These are phyloP conservation scores for Irena cyanogastra DNA, from an alignment of 2,113 vertebrate species.

Conservation along the genomic window DNA sequence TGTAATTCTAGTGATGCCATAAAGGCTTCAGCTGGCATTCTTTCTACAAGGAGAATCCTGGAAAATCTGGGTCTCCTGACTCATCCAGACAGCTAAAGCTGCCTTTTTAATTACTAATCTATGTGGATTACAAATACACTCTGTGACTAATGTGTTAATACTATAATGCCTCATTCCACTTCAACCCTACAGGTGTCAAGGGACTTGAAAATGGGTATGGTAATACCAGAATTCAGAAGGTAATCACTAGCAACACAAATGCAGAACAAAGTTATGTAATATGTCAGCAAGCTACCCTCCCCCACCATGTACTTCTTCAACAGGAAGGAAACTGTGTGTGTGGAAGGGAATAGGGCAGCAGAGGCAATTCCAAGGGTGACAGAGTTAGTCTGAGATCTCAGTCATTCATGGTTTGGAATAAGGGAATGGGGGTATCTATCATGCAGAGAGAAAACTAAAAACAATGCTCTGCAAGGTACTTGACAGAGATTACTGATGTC, in stretches of 20 bases:
- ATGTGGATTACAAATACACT: neutral
- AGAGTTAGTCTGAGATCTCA: neutral
- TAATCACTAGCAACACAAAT: slow-evolving; percentile 3
- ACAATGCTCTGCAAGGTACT: neutral
- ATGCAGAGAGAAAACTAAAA: neutral
- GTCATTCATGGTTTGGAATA: neutral
- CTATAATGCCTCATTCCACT: neutral
- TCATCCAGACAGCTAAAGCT: neutral
- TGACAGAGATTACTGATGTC: neutral
- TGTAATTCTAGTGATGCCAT: neutral
- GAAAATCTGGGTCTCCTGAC: neutral
- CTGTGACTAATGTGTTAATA: neutral
- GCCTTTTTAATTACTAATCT: neutral
- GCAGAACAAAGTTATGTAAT: neutral
- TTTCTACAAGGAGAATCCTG: neutral
- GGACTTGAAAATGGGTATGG: neutral
- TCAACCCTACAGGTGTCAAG: neutral
- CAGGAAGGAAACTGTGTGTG: accelerated
- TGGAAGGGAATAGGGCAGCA: neutral
- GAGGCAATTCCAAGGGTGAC: neutral
- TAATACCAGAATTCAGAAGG: neutral
- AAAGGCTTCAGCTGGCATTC: neutral
- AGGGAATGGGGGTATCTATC: neutral
- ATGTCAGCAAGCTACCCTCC: neutral
- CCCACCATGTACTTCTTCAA: neutral